A percentile compares a stretch with the other conserved stretches of the same genome.
Conservation (phyloP, 2,113 vertebrate species). For the Centrocercus urophasianus region DNA sequence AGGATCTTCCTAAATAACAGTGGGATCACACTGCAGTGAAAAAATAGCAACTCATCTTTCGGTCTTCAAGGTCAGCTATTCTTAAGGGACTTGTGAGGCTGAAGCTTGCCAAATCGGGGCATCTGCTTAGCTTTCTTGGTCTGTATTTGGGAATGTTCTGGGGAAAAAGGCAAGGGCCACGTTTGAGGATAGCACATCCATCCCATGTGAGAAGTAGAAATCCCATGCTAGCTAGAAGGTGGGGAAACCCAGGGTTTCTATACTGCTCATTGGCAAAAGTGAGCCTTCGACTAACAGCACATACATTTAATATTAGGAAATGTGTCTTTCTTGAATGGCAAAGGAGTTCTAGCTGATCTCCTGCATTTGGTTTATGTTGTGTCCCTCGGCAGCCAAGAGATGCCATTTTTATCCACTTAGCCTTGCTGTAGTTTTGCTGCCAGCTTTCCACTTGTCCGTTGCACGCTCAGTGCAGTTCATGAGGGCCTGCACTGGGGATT, state of each 20-base stretch:
- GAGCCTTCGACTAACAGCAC: neutral
- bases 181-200: neutral
- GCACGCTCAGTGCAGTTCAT: constrained; percentile 38
- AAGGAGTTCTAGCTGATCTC: constrained; percentile 16
- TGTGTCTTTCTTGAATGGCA: neutral
- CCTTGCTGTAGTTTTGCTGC: constrained; percentile 42
- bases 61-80: neutral
- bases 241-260: neutral
- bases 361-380: neutral
- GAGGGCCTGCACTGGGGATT: constrained; percentile 33
- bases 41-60: neutral
- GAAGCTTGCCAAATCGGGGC: neutral
- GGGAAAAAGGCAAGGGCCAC: neutral
- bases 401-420: neutral
- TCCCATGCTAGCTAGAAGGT: neutral
- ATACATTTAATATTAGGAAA: neutral
- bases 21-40: neutral
- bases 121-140: neutral
- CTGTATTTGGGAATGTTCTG: neutral
- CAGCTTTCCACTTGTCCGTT: constrained; percentile 40
- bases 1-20: neutral
- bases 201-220: neutral
- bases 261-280: neutral
- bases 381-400: neutral
- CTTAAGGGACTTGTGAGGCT: neutral